A percentile compares a stretch with the other conserved stretches of the same genome.
Evolutionary conservation across 2,888 invertebrate genomes (phyloP).

Genomic region (Aphodius granarius): DNA sequence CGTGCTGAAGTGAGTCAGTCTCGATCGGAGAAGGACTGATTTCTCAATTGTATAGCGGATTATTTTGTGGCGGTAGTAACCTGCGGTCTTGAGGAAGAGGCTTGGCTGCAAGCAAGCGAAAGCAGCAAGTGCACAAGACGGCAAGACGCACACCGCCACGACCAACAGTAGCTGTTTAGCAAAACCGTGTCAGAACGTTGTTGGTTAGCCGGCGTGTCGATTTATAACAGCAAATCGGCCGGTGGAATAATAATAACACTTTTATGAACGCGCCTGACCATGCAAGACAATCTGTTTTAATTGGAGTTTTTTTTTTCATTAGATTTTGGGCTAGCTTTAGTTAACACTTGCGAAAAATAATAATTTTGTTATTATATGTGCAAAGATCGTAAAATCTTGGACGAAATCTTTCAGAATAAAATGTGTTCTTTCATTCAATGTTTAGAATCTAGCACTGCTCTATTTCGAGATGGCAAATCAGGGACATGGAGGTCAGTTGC

Average conservation of each 20-base stretch:
- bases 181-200: not conserved
- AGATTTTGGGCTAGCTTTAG: not conserved
- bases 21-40: not conserved
- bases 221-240: not conserved
- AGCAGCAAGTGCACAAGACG: not conserved
- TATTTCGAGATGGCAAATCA: not conserved
- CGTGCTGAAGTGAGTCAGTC: not conserved
- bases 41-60: not conserved
- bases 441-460: not conserved
- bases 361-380: no score
- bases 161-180: not conserved
- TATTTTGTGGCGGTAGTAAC: not conserved
- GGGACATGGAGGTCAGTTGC: not conserved
- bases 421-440: no score
- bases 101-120: not conserved
- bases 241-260: not conserved
- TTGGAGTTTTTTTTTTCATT: not conserved
- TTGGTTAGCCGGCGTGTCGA: not conserved
- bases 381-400: no score
- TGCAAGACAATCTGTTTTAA: not conserved
- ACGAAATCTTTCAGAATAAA: no score
- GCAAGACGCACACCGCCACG: not conserved
- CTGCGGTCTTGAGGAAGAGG: not conserved
- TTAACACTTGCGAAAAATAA: not conserved
- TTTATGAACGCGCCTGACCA: not conserved